These are phyloP conservation scores for Corythaeola cristata DNA, from an alignment of 2,113 vertebrate genomes.

Conservation along the genomic window DNA sequence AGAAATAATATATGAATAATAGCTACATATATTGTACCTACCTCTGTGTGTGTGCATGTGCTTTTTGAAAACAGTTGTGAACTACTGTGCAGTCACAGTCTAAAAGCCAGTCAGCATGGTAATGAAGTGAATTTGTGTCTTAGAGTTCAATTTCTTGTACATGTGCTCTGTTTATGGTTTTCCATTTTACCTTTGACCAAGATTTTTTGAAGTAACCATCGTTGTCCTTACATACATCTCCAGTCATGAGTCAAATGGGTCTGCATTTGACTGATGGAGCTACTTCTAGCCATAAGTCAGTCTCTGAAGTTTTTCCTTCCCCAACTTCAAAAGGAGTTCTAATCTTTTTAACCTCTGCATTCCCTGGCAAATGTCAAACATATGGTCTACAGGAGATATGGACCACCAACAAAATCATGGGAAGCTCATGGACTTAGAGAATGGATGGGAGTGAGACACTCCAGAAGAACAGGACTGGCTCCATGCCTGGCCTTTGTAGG, in stretches of 20 bases:
- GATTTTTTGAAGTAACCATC: background rate
- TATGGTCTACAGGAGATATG: background rate
- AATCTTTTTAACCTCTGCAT: conserved; percentile 26
- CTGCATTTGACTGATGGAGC: background rate
- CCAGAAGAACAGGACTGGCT: background rate
- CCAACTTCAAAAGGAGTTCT: background rate
- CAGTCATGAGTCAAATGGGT: background rate
- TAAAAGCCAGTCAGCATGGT: background rate
- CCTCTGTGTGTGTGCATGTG: background rate
- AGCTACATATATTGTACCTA: background rate
- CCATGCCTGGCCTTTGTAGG: background rate
- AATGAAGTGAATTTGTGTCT: background rate
- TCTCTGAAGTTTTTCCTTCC: background rate
- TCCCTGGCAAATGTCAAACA: conserved; percentile 8
- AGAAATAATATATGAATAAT: background rate
- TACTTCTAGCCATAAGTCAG: background rate
- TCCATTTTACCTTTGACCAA: background rate
- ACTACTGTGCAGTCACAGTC: background rate
- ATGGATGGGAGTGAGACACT: background rate
- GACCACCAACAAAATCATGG: conserved; percentile 7
- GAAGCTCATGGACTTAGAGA: background rate
- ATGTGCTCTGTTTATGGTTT: background rate
- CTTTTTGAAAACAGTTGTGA: background rate
- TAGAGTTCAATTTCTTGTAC: background rate
- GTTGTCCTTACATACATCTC: background rate